Percentiles rank a stretch among this genome's conserved stretches.
phyloP scores from a whole-genome alignment of 2,888 invertebrate species.

The Itoplectis maculator region DNA sequence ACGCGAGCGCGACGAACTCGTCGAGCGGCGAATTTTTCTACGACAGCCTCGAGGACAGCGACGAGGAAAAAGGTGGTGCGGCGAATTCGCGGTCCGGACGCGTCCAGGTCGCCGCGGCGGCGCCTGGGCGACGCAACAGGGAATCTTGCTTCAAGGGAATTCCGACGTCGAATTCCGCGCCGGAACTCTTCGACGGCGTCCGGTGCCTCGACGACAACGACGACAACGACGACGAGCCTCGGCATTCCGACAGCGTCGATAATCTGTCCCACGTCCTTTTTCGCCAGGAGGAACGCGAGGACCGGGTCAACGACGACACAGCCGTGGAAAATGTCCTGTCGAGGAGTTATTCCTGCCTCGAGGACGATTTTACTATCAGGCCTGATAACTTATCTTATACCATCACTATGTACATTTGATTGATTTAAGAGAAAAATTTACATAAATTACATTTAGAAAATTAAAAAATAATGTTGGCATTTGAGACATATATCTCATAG shows the following conservation, averaged over 20 bases:
- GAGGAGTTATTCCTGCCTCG: conserved; percentile 47
- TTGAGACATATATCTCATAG: too few relatives aligned
- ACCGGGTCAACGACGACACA: not conserved
- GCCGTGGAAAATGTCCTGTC: conserved; percentile 30
- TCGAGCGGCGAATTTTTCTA: not conserved
- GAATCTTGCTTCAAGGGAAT: conserved; percentile 1
- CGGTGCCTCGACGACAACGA: not conserved
- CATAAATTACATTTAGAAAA: too few relatives aligned
- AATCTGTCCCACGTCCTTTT: not conserved
- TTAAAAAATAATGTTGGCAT: too few relatives aligned
- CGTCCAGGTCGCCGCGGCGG: too few relatives aligned
- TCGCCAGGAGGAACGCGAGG: not conserved
- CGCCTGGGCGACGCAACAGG: not conserved
- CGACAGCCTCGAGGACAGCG: conserved; percentile 1
- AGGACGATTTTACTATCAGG: conserved; percentile 37
- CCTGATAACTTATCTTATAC: conserved; percentile 58
- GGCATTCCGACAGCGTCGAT: conserved; percentile 36
- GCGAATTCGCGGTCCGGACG: too few relatives aligned
- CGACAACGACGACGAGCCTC: not conserved
- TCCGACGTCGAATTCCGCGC: conserved; percentile 22
- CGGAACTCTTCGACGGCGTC: not conserved
- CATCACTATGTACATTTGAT: conserved; percentile 69
- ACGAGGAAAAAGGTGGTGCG: not conserved
- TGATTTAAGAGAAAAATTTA: not conserved
- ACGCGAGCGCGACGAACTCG: not conserved